These are phyloP conservation scores for Ptychoptera contaminata DNA, from an alignment of 2,888 invertebrate genomes.

Conservation along the genomic window DNA sequence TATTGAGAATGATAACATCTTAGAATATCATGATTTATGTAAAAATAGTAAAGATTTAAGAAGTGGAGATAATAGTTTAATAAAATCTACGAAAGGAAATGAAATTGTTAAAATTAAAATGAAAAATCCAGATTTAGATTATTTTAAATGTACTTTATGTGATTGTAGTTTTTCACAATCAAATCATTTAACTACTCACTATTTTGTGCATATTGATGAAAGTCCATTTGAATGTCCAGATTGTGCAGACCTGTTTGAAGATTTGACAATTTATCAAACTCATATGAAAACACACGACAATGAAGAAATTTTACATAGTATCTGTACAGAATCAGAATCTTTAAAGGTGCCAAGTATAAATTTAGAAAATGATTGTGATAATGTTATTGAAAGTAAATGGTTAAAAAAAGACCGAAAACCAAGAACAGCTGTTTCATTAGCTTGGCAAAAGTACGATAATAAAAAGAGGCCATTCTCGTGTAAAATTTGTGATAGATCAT, in stretches of 20 bases:
- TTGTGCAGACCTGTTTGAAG: constrained; percentile 8
- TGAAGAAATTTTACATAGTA: not conserved
- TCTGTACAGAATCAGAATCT: not conserved
- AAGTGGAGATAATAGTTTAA: no score
- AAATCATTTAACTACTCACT: constrained; percentile 4
- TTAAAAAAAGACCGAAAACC: not conserved
- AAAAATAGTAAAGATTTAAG: no score
- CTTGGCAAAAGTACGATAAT: constrained; percentile 5
- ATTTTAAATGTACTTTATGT: constrained; percentile 1
- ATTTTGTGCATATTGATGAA: constrained; percentile 5
- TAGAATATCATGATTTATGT: no score
- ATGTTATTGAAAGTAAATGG: not conserved
- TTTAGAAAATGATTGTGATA: not conserved
- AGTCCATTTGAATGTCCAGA: constrained; percentile 9
- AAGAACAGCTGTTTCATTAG: constrained; percentile 3
- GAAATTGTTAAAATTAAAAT: no score
- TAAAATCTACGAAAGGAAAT: no score
- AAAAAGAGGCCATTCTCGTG: constrained; percentile 6
- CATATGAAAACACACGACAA: constrained; percentile 4
- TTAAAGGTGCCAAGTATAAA: not conserved
- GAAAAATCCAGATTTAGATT: no score
- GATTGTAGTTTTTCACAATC: not conserved
- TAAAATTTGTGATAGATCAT: constrained; percentile 6
- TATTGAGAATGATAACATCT: no score
- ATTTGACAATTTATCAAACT: not conserved